phyloP scores from a whole-genome alignment of 1,140 invertebrate genomes.

The Melanaphis sacchari region DNA sequence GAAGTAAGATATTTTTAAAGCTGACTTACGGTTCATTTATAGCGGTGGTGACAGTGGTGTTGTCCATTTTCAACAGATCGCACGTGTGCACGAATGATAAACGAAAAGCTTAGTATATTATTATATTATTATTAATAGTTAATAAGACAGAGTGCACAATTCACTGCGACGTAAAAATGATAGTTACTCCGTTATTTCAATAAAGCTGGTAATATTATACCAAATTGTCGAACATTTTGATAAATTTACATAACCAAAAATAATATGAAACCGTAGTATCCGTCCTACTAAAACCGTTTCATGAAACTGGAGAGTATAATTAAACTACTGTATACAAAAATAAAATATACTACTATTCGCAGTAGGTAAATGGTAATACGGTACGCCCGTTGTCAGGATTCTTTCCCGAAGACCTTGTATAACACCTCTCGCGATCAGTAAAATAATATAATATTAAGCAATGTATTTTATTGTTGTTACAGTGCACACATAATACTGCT shows the following conservation, averaged over 20 bases:
- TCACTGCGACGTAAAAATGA: background rate
- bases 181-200: background rate
- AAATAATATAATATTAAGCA: too few species aligned
- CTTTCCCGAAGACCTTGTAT: background rate
- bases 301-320: background rate
- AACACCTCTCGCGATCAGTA: background rate
- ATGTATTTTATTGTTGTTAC: background rate
- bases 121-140: background rate
- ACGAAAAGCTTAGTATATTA: background rate
- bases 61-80: background rate
- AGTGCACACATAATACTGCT: too few species aligned
- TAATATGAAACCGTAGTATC: background rate
- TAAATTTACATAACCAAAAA: background rate
- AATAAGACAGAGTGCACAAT: background rate
- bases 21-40: background rate
- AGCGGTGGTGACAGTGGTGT: background rate
- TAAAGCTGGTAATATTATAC: background rate
- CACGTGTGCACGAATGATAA: background rate
- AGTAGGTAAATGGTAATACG: background rate
- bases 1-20: background rate
- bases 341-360: background rate
- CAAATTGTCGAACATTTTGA: background rate
- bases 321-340: background rate
- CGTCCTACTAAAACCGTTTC: background rate
- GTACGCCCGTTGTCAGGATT: background rate